Percentiles rank a stretch among this genome's conserved stretches.
Conservation (phyloP, 2,113 vertebrate genomes). For the Nothocercus julius region DNA sequence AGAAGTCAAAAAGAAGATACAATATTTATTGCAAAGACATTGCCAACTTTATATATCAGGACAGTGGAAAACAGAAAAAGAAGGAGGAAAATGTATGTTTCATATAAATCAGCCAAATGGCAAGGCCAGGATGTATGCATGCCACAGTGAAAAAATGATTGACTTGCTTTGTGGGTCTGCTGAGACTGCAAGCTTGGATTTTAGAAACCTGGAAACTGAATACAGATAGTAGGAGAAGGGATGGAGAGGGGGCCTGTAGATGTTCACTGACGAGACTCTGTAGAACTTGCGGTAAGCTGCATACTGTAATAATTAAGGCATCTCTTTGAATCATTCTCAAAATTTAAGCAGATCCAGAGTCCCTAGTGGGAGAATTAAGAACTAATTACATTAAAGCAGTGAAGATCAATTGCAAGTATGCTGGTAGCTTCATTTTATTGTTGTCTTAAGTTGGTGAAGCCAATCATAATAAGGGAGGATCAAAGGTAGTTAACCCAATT, state of each 20-base stretch:
- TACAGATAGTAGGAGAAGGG: slow-evolving; percentile 5
- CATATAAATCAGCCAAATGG: background rate
- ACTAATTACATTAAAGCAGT: slow-evolving; percentile 65
- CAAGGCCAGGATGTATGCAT: background rate
- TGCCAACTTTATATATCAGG: background rate
- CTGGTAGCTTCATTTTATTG: slow-evolving; percentile 42
- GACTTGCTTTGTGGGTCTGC: background rate
- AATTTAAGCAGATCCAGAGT: slow-evolving; percentile 63
- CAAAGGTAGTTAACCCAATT: slow-evolving; percentile 30
- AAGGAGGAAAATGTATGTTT: background rate
- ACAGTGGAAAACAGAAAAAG: background rate
- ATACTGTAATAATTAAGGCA: slow-evolving; percentile 64
- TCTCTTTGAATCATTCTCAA: slow-evolving; percentile 68
- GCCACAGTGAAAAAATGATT: background rate
- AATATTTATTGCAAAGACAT: background rate
- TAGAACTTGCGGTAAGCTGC: slow-evolving; percentile 36
- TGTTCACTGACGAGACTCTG: slow-evolving; percentile 39
- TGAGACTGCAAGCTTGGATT: background rate
- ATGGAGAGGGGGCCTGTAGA: background rate
- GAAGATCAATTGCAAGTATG: slow-evolving; percentile 56
- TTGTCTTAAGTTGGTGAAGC: slow-evolving; percentile 42
- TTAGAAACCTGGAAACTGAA: slow-evolving; percentile 51
- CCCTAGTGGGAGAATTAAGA: slow-evolving; percentile 59
- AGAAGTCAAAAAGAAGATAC: background rate
- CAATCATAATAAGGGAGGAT: slow-evolving; percentile 27